phyloP scores from a whole-genome alignment of 1,140 invertebrate species.

The Drosophila saltans region DNA sequence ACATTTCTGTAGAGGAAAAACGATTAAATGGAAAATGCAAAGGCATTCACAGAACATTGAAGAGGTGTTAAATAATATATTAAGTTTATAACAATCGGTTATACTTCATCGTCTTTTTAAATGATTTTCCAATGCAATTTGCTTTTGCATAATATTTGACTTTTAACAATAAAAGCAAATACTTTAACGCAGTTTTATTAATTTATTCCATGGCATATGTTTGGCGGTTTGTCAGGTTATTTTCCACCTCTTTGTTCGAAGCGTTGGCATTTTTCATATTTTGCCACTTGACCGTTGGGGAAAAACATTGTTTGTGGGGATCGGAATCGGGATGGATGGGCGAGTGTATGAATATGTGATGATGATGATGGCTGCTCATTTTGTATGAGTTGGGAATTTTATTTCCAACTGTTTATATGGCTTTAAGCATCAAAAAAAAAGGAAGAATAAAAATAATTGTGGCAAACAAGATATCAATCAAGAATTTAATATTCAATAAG shows the following conservation, averaged over 20 bases:
- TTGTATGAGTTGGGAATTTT: constrained; percentile 26
- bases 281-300: constrained; percentile 14
- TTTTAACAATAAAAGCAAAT: constrained; percentile 55
- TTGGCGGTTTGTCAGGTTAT: constrained; percentile 17
- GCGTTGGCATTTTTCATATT: constrained; percentile 38
- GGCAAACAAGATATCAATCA: constrained; percentile 67
- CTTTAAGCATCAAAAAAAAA: constrained; percentile 43
- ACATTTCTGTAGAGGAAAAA: no score
- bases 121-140: constrained; percentile 7
- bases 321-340: not conserved
- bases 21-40: no score
- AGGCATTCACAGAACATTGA: not conserved
- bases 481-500: constrained; percentile 52
- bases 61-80: not conserved
- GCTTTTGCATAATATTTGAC: constrained; percentile 40
- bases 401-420: constrained; percentile 44
- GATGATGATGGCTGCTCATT: constrained; percentile 43
- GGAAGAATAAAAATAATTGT: constrained; percentile 46
- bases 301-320: not conserved
- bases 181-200: constrained; percentile 55
- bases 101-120: not conserved
- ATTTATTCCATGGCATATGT: constrained; percentile 42
- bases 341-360: not conserved
- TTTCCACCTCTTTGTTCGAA: constrained; percentile 21
- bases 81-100: not conserved